Conservation (phyloP, 2,113 vertebrate species). For the Archilochus colubris region DNA sequence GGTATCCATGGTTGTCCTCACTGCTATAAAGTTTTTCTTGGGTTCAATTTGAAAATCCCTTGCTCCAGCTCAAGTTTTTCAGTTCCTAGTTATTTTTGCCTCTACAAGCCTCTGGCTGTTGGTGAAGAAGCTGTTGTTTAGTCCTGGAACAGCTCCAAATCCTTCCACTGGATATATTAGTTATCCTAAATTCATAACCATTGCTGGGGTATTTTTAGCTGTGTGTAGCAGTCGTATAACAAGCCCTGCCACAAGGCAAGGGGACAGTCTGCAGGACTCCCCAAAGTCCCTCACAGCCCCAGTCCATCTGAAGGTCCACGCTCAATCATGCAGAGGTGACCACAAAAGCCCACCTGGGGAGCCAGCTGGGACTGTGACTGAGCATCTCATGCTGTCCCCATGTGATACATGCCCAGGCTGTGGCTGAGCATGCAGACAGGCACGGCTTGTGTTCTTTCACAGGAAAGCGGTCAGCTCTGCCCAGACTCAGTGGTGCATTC, state of each 20-base stretch:
- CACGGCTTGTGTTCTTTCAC: background rate
- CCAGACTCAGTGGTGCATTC: background rate
- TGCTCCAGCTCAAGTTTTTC: slow-evolving; percentile 30
- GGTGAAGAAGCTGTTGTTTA: slow-evolving; percentile 61
- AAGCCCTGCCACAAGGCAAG: background rate
- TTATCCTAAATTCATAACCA: slow-evolving; percentile 47
- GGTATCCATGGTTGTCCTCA: background rate
- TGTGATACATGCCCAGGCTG: background rate
- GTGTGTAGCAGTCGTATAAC: background rate
- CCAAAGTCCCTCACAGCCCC: background rate
- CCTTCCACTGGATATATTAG: slow-evolving; percentile 45
- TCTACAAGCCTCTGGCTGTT: slow-evolving; percentile 37
- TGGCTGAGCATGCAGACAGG: fast-evolving
- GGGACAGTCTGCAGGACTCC: background rate
- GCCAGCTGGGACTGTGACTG: background rate
- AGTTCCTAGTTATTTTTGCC: slow-evolving; percentile 51
- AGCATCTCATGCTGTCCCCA: background rate
- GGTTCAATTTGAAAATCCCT: background rate
- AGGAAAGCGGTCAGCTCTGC: background rate
- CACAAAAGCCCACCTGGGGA: background rate
- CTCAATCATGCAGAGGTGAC: background rate
- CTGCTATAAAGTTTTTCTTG: slow-evolving; percentile 10
- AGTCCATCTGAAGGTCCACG: background rate
- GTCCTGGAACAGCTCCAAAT: slow-evolving; percentile 3
- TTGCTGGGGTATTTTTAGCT: slow-evolving; percentile 43